phyloP scores from a whole-genome alignment of 1,140 invertebrate species.

The Drosophila oshimai region DNA sequence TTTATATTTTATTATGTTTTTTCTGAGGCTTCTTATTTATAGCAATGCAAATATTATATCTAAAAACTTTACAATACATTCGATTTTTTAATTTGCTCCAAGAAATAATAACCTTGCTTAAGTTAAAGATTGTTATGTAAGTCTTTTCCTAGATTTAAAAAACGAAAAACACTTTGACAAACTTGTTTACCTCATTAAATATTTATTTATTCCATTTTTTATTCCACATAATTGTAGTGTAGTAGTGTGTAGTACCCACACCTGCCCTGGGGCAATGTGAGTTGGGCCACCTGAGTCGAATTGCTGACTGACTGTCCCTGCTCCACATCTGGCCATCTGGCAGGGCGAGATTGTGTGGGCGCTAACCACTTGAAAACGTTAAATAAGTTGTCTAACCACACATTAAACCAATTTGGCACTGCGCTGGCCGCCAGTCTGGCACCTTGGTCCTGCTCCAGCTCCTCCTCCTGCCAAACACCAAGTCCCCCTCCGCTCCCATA shows the following conservation, averaged over 20 bases:
- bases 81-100: no score
- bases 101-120: no score
- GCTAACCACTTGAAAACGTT: conserved; percentile 78
- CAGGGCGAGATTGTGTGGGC: conserved; percentile 15
- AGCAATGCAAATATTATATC: no score
- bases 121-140: no score
- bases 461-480: neutral
- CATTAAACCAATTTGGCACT: conserved; percentile 79
- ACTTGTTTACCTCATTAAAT: neutral
- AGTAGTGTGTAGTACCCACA: neutral
- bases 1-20: no score
- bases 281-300: conserved; percentile 52
- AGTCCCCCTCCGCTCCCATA: neutral
- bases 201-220: no score
- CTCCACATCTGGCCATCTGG: conserved; percentile 34
- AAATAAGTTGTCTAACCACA: conserved; percentile 81
- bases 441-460: conserved; percentile 45
- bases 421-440: conserved; percentile 63
- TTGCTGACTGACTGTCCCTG: conserved; percentile 39
- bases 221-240: no score
- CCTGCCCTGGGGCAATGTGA: conserved; percentile 24
- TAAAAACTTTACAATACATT: no score
- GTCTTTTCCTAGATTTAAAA: no score
- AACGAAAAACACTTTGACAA: no score
- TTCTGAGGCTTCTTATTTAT: no score